Conservation (phyloP, 2,113 vertebrate genomes). For the Chlamydotis undulata region DNA sequence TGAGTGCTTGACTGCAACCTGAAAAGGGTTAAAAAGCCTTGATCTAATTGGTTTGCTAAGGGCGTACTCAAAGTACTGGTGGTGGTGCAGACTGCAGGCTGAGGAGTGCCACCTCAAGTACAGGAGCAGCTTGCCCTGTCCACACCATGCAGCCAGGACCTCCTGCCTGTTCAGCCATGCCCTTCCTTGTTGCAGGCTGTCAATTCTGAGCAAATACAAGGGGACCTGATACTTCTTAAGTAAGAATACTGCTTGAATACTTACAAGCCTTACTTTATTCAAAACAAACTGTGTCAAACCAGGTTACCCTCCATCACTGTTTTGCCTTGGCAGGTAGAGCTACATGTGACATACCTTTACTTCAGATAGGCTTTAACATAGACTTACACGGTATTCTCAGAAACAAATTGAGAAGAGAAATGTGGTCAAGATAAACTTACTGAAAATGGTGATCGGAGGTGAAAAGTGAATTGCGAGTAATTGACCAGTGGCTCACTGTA, state of each 20-base stretch:
- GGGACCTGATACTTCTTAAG: not conserved
- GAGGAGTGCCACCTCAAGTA: too few relatives aligned
- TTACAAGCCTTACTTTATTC: not conserved
- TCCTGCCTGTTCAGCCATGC: not conserved
- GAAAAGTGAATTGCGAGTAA: not conserved
- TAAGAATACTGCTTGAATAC: not conserved
- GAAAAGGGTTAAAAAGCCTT: not conserved
- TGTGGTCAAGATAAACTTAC: not conserved
- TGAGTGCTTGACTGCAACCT: not conserved
- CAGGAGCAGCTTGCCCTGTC: rapidly evolving
- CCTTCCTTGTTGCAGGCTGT: not conserved
- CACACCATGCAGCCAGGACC: not conserved
- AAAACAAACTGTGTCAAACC: not conserved
- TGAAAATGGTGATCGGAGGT: not conserved
- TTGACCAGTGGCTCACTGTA: not conserved
- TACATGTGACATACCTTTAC: not conserved
- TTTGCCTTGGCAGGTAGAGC: not conserved
- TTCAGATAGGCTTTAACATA: not conserved
- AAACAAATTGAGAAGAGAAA: not conserved
- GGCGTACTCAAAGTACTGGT: not conserved
- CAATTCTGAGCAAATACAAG: not conserved
- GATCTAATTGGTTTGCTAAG: not conserved
- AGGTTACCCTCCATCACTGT: not conserved
- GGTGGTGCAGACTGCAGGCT: not conserved
- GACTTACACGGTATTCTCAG: not conserved